A percentile compares a stretch with the other conserved stretches of the same genome.
Conservation (phyloP, 1,140 invertebrate genomes). For the Atta texana region DNA sequence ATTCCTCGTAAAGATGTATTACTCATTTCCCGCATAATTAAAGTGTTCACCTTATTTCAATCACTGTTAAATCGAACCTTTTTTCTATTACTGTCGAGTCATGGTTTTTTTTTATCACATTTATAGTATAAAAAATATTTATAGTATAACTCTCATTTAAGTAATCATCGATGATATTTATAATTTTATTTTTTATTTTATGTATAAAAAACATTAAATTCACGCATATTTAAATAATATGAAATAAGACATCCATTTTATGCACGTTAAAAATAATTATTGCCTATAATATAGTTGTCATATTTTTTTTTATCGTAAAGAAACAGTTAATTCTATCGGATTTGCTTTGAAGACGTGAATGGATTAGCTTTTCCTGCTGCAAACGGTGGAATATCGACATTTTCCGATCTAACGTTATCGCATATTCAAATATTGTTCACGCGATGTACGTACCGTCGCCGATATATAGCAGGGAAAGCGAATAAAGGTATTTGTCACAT, state of each 20-base stretch:
- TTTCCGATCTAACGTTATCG: slow-evolving; percentile 40
- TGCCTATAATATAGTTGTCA: background rate
- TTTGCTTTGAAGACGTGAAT: background rate
- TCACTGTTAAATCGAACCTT: background rate
- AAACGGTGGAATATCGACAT: slow-evolving; percentile 50
- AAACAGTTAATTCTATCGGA: background rate
- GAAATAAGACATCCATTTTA: background rate
- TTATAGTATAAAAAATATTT: no score
- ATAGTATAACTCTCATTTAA: background rate
- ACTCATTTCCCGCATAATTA: background rate
- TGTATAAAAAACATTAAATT: background rate
- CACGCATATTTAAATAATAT: background rate
- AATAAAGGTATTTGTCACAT: slow-evolving; percentile 77
- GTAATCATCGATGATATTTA: background rate
- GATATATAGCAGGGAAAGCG: slow-evolving; percentile 54
- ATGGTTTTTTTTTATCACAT: background rate
- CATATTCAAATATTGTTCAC: slow-evolving; percentile 58
- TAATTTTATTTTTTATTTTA: background rate
- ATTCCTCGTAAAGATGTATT: background rate
- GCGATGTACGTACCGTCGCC: slow-evolving; percentile 48
- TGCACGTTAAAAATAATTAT: background rate
- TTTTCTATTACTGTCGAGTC: no score
- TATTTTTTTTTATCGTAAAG: background rate
- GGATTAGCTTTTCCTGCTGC: background rate
- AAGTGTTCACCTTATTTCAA: slow-evolving; percentile 1